A percentile compares a stretch with the other conserved stretches of the same genome.
These are phyloP conservation scores for Dermatophagoides farinae DNA, from an alignment of 1,140 invertebrate genomes.

Conservation along the genomic window DNA sequence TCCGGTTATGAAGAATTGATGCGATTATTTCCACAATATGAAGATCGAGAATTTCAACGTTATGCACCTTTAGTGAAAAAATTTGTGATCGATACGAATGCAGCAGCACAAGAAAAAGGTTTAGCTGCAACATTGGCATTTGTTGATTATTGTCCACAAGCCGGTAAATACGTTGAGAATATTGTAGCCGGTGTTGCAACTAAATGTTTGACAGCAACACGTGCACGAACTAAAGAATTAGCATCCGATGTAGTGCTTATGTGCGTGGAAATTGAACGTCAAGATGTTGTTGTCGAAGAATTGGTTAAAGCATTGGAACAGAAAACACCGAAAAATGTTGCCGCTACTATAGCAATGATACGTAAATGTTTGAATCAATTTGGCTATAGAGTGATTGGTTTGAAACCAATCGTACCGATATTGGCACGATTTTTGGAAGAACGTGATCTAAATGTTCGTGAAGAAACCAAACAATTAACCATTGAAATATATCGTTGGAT, in stretches of 20 bases:
- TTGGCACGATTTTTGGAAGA: conserved; percentile 60
- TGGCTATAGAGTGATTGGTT: conserved; percentile 67
- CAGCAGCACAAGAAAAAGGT: conserved; percentile 82
- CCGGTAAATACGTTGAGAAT: conserved; percentile 60
- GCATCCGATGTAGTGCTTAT: conserved; percentile 69
- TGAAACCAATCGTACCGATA: conserved; percentile 66
- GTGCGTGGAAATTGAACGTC: conserved; percentile 89
- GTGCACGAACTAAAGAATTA: conserved; percentile 73
- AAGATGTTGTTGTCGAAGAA: conserved; percentile 72
- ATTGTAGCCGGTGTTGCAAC: conserved; percentile 67
- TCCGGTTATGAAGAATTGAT: conserved; percentile 79
- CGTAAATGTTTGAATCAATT: conserved; percentile 61
- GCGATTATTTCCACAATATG: conserved; percentile 48
- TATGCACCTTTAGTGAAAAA: conserved; percentile 80
- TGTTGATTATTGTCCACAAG: conserved; percentile 64
- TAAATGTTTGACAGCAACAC: conserved; percentile 78
- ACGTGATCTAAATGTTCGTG: conserved; percentile 71
- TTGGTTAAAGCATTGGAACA: conserved; percentile 69
- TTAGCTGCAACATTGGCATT: conserved; percentile 71
- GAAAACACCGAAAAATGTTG: conserved; percentile 86
- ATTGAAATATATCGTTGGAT: conserved; percentile 86
- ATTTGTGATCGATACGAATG: conserved; percentile 85
- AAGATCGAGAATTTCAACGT: conserved; percentile 80
- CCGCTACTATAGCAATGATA: conserved; percentile 54
- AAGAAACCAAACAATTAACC: conserved; percentile 67